Conservation (phyloP, 2,888 invertebrate species). For the Macroteleia sp. region DNA sequence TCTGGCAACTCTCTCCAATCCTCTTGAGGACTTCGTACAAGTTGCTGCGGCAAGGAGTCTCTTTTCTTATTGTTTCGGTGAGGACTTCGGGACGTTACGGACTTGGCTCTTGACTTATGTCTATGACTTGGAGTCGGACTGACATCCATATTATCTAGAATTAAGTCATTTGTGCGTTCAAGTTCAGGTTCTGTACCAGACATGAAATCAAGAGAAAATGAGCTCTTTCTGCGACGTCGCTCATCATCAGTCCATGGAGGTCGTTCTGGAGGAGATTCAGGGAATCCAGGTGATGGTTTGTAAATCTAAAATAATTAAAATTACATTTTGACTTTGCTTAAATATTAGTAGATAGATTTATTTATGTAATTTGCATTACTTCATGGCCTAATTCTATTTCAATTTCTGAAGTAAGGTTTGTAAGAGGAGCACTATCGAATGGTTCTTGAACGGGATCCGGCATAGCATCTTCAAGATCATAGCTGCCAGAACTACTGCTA, state of each 20-base stretch:
- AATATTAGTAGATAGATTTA: too few species aligned
- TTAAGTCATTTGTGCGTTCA: conserved; percentile 68
- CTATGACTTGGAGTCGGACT: conserved; percentile 78
- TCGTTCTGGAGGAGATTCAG: conserved; percentile 79
- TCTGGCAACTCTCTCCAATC: conserved; percentile 85
- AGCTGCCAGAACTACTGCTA: conserved; percentile 82
- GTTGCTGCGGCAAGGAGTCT: conserved; percentile 74
- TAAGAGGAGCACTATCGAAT: conserved; percentile 70
- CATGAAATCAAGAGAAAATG: conserved; percentile 91
- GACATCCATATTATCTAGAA: conserved; percentile 69
- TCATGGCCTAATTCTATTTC: conserved; percentile 76
- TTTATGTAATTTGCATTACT: too few species aligned
- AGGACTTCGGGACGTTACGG: conserved; percentile 60
- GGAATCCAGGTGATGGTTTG: conserved; percentile 81
- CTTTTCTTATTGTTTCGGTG: conserved; percentile 56
- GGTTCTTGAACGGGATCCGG: conserved; percentile 72
- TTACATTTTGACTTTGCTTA: too few species aligned
- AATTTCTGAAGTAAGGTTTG: conserved; percentile 70
- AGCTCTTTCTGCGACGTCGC: conserved; percentile 89
- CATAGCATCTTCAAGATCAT: conserved; percentile 81
- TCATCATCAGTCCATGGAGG: conserved; percentile 88
- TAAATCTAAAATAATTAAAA: conserved; percentile 75
- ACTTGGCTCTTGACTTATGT: conserved; percentile 67
- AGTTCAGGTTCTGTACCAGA: conserved; percentile 85
- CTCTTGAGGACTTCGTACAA: conserved; percentile 83